Evolutionary conservation across 2,797 vertebrate genomes (phyloP), one percentile per base, ranked within the genome.

Genomic region (Sebastes nivosus): DNA sequence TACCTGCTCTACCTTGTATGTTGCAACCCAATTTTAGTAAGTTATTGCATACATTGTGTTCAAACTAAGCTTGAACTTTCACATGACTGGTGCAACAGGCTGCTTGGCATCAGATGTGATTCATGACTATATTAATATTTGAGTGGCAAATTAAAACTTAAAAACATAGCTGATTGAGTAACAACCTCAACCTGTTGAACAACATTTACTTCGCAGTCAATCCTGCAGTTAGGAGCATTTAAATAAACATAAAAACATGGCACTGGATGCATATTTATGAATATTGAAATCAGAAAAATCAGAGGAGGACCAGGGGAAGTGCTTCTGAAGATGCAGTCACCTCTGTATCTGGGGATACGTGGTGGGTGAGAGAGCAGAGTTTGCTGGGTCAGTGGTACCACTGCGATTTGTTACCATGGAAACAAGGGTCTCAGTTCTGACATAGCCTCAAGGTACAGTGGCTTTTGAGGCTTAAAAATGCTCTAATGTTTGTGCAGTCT

Each of bases 391-490:
- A 80, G 67, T 67, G 66, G 32, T 63, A 58, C 59, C 76, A 25
- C 60, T 83, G 68, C 3, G 59, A 84, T 73, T 64, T 68, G 85
- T 91, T 81, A 29, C 84, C 81, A 87, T 88, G 83, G 87, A 83
- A 88, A 90, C 87, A 68, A 59, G 77, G 72, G 71, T 80, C 57
- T 79, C 61, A 52, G 38, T 9, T 76, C 55, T 64, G 72, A 67
- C 59, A 52, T 55, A 20, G 59, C 72, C 58, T 67, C 12, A n/a
- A 68, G 67, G 32, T 63, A 42, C 66, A n/a, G 60, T 18, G 18
- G 22, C 50, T 52, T 76, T 75, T 71, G 9, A 64, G 54, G 18
- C 60, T 74, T 27, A 46, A 24, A 36, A 50, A 24, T 0, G 7
- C 6, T 68, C 25, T 38, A 11, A 12, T 34, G 8, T 46, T n/a